phyloP scores from a whole-genome alignment of 2,113 vertebrate genomes.

The Istiophorus platypterus region DNA sequence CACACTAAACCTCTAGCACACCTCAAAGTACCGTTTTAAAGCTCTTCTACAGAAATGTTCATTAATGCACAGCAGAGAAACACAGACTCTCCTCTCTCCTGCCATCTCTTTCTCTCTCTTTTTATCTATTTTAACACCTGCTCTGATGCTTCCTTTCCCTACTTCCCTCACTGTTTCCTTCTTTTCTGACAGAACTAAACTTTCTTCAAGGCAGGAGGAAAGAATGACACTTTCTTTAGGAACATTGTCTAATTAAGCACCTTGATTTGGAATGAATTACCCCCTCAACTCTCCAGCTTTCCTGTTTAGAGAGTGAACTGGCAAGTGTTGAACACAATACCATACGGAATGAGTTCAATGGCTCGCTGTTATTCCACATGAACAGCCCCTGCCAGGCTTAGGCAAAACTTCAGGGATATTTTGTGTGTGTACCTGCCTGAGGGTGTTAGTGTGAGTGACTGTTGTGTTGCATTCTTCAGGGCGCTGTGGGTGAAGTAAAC shows the following conservation, averaged over 20 bases:
- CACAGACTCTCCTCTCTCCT: neutral
- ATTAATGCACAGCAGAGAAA: slow-evolving; percentile 38
- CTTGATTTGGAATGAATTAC: slow-evolving; percentile 57
- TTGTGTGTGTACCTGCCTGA: neutral
- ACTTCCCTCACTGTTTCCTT: slow-evolving; percentile 1
- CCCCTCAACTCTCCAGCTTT: slow-evolving; percentile 32
- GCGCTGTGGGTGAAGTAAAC: neutral
- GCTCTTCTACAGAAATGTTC: slow-evolving; percentile 16
- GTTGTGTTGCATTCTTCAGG: neutral
- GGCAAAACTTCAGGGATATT: slow-evolving; percentile 40
- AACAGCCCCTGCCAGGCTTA: slow-evolving; percentile 34
- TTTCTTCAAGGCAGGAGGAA: neutral
- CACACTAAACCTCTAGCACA: neutral
- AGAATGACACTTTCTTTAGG: slow-evolving; percentile 58
- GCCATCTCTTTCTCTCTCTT: slow-evolving; percentile 13
- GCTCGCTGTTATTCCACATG: slow-evolving; percentile 42
- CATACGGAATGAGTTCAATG: slow-evolving; percentile 49
- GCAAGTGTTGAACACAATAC: slow-evolving; percentile 35
- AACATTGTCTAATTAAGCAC: slow-evolving; percentile 62
- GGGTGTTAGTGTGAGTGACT: slow-evolving; percentile 2
- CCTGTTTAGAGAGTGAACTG: slow-evolving; percentile 38
- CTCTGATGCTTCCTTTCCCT: slow-evolving; percentile 4
- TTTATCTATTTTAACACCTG: slow-evolving; percentile 35
- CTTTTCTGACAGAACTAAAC: slow-evolving; percentile 15
- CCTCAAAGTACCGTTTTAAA: slow-evolving; percentile 16